These are phyloP conservation scores for Drosophila vallismaia DNA, from an alignment of 2,888 invertebrate genomes.

Conservation along the genomic window DNA sequence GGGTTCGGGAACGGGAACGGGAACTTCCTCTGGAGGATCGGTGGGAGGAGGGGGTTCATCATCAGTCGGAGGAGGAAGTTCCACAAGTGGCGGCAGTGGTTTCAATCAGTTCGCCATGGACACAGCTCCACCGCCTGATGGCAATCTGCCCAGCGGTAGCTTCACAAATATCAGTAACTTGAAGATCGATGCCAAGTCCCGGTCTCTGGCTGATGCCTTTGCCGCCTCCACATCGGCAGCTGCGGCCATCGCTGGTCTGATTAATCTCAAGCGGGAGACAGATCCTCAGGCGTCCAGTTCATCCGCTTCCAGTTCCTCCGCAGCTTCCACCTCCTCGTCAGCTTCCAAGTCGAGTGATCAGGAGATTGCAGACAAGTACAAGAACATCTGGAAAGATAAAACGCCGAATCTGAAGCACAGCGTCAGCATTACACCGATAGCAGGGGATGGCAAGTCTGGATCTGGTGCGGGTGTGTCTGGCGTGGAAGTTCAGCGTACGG, in stretches of 20 bases:
- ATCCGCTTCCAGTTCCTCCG: constrained; percentile 18
- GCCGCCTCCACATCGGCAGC: constrained; percentile 75
- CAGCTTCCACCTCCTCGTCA: constrained; percentile 36
- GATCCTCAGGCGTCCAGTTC: constrained; percentile 51
- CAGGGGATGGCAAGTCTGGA: constrained; percentile 52
- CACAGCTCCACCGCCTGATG: constrained; percentile 21
- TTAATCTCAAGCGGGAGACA: constrained; percentile 64
- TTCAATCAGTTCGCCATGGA: constrained; percentile 41
- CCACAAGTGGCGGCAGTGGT: not conserved
- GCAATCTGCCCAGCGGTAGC: constrained; percentile 33
- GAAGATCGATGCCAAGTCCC: constrained; percentile 72
- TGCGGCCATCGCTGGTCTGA: constrained; percentile 64
- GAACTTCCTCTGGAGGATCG: constrained; percentile 30
- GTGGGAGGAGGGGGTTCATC: constrained; percentile 37
- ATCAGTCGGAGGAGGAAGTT: constrained; percentile 10
- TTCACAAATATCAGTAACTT: constrained; percentile 49
- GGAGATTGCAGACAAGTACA: constrained; percentile 82
- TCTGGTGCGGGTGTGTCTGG: constrained; percentile 22
- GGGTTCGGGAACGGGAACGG: constrained; percentile 33
- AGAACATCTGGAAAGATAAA: constrained; percentile 83
- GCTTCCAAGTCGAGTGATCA: constrained; percentile 60
- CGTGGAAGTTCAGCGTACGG: constrained; percentile 77
- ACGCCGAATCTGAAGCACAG: constrained; percentile 80
- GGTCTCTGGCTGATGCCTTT: constrained; percentile 63
- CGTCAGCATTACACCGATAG: constrained; percentile 83